These are phyloP conservation scores for Lymantria dispar DNA, from an alignment of 2,888 invertebrate species.

Conservation along the genomic window DNA sequence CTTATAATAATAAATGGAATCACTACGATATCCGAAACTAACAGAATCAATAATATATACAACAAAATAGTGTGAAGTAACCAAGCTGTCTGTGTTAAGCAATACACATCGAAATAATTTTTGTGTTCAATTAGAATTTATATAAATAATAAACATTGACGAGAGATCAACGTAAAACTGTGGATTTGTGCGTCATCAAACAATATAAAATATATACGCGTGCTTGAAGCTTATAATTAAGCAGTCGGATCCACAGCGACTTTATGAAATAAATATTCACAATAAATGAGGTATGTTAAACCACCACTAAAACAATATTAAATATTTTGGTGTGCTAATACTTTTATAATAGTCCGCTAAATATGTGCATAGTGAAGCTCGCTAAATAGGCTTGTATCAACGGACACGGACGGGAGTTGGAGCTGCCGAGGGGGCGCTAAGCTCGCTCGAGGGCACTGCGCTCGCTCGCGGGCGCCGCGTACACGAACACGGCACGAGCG, in stretches of 20 bases:
- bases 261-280: slow-evolving; percentile 39
- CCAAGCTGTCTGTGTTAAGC: slow-evolving; percentile 21
- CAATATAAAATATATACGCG: slow-evolving; percentile 4
- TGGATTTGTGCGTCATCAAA: slow-evolving; percentile 22
- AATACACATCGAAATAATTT: slow-evolving; percentile 10
- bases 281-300: slow-evolving; percentile 46
- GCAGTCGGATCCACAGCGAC: slow-evolving; percentile 44
- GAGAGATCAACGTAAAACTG: slow-evolving; percentile 42
- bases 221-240: slow-evolving; percentile 37
- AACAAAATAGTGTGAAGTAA: slow-evolving; percentile 41
- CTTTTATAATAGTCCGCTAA: slow-evolving; percentile 62
- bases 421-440: not conserved
- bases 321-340: slow-evolving; percentile 78
- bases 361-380: slow-evolving; percentile 43
- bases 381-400: slow-evolving; percentile 22
- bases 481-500: too few species aligned
- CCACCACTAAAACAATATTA: slow-evolving; percentile 62
- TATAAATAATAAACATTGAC: slow-evolving; percentile 26
- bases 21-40: slow-evolving; percentile 70
- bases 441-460: too few species aligned
- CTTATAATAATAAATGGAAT: slow-evolving; percentile 79
- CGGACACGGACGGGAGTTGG: not conserved
- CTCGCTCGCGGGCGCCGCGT: too few species aligned
- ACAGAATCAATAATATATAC: slow-evolving; percentile 68
- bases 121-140: slow-evolving; percentile 1